These are phyloP conservation scores for Cyprinella venusta DNA, from an alignment of 2,797 vertebrate genomes.

Conservation along the genomic window DNA sequence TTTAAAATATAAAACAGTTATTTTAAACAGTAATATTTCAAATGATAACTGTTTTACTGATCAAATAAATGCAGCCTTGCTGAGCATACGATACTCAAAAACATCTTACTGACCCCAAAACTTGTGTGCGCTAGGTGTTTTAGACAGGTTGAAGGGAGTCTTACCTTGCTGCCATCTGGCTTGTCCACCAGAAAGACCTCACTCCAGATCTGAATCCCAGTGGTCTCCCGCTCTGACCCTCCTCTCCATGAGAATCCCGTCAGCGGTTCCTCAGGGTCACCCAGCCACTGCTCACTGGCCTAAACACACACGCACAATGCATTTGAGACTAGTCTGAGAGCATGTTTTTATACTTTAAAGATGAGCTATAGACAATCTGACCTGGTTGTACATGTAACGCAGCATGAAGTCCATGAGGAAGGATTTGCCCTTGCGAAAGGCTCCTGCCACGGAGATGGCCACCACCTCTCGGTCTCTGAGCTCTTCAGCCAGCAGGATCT, in stretches of 20 bases:
- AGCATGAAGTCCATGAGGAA: conserved; percentile 99
- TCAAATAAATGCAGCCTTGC: neutral
- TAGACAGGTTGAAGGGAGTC: neutral
- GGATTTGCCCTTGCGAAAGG: conserved; percentile 97
- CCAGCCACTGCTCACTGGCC: conserved; percentile 90
- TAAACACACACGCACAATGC: conserved; percentile 61
- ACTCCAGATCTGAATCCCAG: conserved; percentile 98
- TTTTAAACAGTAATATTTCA: neutral
- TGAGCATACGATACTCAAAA: neutral
- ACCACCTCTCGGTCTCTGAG: conserved; percentile 94
- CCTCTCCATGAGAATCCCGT: conserved; percentile 98
- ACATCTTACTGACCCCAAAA: neutral
- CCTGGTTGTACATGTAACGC: conserved; percentile 96
- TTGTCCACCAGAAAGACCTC: conserved; percentile 96
- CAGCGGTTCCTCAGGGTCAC: conserved; percentile 89
- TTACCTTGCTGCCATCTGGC: conserved; percentile 90
- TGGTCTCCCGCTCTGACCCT: conserved; percentile 96
- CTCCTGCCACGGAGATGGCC: conserved; percentile 94
- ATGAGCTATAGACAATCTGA: conserved; percentile 62
- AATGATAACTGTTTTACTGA: neutral
- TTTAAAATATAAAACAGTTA: neutral
- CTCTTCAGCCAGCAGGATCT: conserved; percentile 91
- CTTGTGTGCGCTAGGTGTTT: neutral
- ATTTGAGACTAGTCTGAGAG: neutral
- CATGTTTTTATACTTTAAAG: neutral